Base-by-base conservation (phyloP, 2,113 vertebrate genomes). In the Ardeotis arabs region DNA sequence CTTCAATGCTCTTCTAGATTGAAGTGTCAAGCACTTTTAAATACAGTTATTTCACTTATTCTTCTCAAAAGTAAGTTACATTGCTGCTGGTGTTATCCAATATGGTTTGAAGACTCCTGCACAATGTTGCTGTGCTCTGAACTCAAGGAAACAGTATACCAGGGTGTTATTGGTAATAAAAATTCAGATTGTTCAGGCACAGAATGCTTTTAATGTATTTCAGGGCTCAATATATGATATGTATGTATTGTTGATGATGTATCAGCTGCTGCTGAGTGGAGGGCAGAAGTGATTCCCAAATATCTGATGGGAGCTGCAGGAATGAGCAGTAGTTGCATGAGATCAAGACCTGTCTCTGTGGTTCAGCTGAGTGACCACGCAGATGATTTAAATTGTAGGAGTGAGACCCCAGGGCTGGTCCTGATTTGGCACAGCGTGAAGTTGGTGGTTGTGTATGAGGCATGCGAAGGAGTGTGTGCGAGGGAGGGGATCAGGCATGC, bases 381-480 rank as follows among this genome's bases (percentile, higher is more conserved):
- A 4, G n/a, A 50, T 39, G 35, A 21, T 88, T 23, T 33, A 28
- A 78, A 8, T 15, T 17, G 17, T 7, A 50, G 44, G 28, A 47
- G 5, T 12, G 47, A 62, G 39, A 50, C 18, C 19, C 27, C 10
- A 20, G 35, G 10, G 20, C 27, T 2, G 6, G 39, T 56, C 23
- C 35, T 70, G 41, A 17, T 80, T 55, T 83, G 76, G n/a, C 15
- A 37, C 6, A 23, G 19, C 28, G 1, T 10, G 27, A 31, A 39
- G 20, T 9, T 64, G 63, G 22, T 62, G 44, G 17, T n/a, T 0
- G 2, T 24, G 7, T 39, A 4, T 12, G 52, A 53, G 69, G 55
- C 4, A 1, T 11, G 18, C 28, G 35, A 70, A 59, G 76, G 62
- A 58, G 47, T 3, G 2, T 1, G 2, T 14, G 56, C 0, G 1